Evolutionary conservation across 2,113 vertebrate species (phyloP).

Genomic region (Tiliqua scincoides): DNA sequence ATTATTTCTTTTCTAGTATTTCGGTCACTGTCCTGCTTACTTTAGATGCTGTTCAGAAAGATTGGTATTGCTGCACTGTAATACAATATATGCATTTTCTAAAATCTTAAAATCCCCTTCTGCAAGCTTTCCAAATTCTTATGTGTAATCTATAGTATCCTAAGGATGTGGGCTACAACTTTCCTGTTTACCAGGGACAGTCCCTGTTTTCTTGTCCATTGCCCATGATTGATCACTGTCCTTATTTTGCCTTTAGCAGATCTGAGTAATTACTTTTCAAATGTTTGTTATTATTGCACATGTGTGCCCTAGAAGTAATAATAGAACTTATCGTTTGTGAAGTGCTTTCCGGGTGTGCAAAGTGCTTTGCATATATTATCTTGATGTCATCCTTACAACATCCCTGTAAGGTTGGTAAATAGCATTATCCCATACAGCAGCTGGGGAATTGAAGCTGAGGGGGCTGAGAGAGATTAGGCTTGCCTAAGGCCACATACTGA

Average conservation of each 20-base stretch:
- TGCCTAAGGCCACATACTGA: too few relatives aligned
- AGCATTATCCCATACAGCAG: too few relatives aligned
- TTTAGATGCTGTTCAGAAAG: background rate
- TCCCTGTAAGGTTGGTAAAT: too few relatives aligned
- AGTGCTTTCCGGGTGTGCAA: too few relatives aligned
- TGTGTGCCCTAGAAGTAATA: background rate
- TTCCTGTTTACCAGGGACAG: background rate
- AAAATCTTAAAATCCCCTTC: background rate
- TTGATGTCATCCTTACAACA: too few relatives aligned
- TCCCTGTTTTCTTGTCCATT: background rate
- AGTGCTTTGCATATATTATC: too few relatives aligned
- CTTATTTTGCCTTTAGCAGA: background rate
- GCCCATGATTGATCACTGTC: background rate
- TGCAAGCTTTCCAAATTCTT: constrained; percentile 1
- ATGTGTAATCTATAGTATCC: constrained; percentile 9
- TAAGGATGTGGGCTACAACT: background rate
- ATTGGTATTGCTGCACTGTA: background rate
- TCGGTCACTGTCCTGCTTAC: background rate
- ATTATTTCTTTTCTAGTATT: constrained; percentile 2
- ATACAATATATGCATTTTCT: background rate
- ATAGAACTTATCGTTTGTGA: background rate
- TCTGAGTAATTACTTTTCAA: too few relatives aligned
- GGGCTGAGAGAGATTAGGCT: too few relatives aligned
- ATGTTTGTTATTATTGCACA: background rate
- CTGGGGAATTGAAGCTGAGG: too few relatives aligned